Percentiles rank a stretch among this genome's conserved stretches.
phyloP scores from a whole-genome alignment of 2,113 vertebrate species.

The Hyla sarda region DNA sequence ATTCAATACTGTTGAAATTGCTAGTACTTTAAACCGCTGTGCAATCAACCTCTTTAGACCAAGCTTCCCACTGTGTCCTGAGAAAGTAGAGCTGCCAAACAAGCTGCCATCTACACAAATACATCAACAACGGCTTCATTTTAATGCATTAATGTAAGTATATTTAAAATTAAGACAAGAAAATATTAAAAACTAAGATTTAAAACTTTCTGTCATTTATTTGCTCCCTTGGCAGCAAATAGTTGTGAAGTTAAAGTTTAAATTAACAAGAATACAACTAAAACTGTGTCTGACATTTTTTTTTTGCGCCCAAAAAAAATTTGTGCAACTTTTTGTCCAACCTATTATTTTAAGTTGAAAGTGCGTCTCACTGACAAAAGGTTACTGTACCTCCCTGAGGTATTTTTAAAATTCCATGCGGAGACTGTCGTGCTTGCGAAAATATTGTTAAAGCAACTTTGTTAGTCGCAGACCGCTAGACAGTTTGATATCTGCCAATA shows the following conservation, averaged over 20 bases:
- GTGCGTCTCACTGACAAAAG: no score
- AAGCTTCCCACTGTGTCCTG: constrained; percentile 20
- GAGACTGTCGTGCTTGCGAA: no score
- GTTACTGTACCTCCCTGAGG: no score
- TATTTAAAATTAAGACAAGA: constrained; percentile 4
- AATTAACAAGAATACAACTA: background rate
- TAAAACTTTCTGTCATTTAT: background rate
- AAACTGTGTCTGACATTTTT: no score
- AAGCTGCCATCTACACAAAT: background rate
- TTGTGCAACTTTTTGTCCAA: no score
- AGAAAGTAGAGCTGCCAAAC: constrained; percentile 25
- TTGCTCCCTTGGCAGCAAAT: background rate
- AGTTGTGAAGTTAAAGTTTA: background rate
- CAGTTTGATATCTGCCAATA: no score
- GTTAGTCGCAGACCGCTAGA: no score
- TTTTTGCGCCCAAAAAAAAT: no score
- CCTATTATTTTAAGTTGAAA: no score
- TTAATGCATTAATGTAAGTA: constrained; percentile 15
- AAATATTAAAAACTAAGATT: background rate
- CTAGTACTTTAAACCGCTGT: constrained; percentile 35
- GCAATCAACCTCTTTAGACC: constrained; percentile 30
- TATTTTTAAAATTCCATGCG: no score
- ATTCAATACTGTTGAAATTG: constrained; percentile 37
- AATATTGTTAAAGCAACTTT: no score
- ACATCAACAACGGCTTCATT: background rate